Base-by-base conservation (phyloP, 2,797 vertebrate genomes). In the Melanotaenia trifasciata region DNA sequence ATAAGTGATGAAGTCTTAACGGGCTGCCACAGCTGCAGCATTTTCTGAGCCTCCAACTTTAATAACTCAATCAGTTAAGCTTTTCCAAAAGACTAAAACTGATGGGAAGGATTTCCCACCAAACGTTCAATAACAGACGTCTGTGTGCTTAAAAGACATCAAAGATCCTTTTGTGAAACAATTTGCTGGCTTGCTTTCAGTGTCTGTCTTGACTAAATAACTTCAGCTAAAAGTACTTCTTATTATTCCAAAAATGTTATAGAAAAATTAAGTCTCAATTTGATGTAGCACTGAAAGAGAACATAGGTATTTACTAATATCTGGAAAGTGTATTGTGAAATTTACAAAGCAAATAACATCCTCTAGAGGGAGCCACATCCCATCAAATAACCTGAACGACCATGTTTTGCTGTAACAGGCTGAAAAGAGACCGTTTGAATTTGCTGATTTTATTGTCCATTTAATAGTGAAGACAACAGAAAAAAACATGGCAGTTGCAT, bases 351-450 rank as follows among this genome's bases (percentile, higher is more conserved):
- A 53, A 38, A 5, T 36, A 22, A 58, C 13, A 14, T 50, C 79
- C 89, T 66, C 78, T 81, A 92, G 93, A 86, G 85, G 93, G 94
- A 80, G 86, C 78, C 88, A 90, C 62, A 84, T 16, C 26, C 71
- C 54, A 76, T 65, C 67, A 67, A 75, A 82, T 77, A 59, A 67
- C 33, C 14, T 0, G 0, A 32, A 1, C 6, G 22, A 58, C 24
- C 1, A 12, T n/a, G 20, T 43, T 58, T 1, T 8, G 2, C 1
- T 30, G 5, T 71, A 71, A 50, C 26, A 57, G 20, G 18, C 20
- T 32, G 0, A 67, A 45, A 74, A 13, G 68, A 33, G 45, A 56
- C 59, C 56, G 64, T 6, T 22, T 65, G 20, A 63, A 67, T 74
- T 56, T 90, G 78, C 78, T 78, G 54, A 81, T 66, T 80, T 80